A percentile compares a stretch with the other conserved stretches of the same genome.
phyloP scores from a whole-genome alignment of 2,888 invertebrate species.

The Epirrhoe alternata region DNA sequence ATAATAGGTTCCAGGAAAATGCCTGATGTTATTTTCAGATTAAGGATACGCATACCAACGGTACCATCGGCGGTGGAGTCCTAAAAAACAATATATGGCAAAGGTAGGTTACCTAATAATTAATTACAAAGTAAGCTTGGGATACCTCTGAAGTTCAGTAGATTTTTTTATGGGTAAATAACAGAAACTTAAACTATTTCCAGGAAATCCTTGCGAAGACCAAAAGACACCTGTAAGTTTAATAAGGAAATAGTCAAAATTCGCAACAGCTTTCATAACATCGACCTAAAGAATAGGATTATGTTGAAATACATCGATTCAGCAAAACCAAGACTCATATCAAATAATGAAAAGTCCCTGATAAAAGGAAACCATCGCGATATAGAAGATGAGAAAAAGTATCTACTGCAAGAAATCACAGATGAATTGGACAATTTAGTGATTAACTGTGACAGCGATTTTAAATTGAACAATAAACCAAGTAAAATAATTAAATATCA shows the following conservation, averaged over 20 bases:
- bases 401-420: constrained; percentile 51
- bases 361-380: constrained; percentile 48
- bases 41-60: constrained; percentile 57
- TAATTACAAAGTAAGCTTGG: not conserved
- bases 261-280: constrained; percentile 61
- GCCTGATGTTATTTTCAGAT: constrained; percentile 52
- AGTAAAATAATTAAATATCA: constrained; percentile 43
- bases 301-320: constrained; percentile 55
- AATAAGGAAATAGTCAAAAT: constrained; percentile 68
- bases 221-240: constrained; percentile 56
- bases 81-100: constrained; percentile 49
- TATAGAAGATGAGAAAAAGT: constrained; percentile 50
- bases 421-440: constrained; percentile 57
- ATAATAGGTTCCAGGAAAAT: constrained; percentile 20
- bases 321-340: constrained; percentile 45
- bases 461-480: constrained; percentile 59
- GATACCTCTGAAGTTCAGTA: not conserved
- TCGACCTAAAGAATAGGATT: constrained; percentile 64
- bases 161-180: not conserved
- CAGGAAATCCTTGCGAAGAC: constrained; percentile 59
- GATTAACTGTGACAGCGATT: constrained; percentile 59
- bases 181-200: constrained; percentile 36
- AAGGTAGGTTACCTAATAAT: constrained; percentile 49
- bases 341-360: constrained; percentile 43
- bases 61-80: constrained; percentile 42